Evolutionary conservation across 92 coral and sea anemone genomes (phyloP).

Genomic region (Palythoa heliodiscus): DNA sequence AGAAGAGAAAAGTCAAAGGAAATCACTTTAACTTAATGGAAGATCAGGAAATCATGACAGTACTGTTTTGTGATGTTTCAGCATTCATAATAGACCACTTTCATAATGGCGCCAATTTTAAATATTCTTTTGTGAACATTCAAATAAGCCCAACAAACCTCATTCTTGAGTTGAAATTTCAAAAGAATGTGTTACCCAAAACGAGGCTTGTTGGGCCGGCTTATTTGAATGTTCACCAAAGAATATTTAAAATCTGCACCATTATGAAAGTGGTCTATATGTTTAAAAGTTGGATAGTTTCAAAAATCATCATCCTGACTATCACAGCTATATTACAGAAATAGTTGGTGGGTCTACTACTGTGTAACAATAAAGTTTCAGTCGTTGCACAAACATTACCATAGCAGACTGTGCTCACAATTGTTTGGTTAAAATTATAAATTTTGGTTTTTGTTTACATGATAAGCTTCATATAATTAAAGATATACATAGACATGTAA

Average conservation of each 20-base stretch:
- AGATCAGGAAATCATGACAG: conserved; percentile 11
- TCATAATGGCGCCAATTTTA: background rate
- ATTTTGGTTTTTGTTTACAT: conserved; percentile 11
- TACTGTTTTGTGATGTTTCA: conserved; percentile 10
- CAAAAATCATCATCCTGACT: conserved; percentile 19
- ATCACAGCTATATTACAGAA: conserved; percentile 18
- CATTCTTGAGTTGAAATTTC: background rate
- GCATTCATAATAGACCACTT: conserved; percentile 13
- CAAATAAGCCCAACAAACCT: background rate
- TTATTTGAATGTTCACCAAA: no score
- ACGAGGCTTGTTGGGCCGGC: no score
- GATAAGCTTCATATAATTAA: conserved; percentile 11
- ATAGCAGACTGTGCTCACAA: conserved; percentile 7
- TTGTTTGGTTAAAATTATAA: conserved; percentile 11
- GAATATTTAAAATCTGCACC: background rate
- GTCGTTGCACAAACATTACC: conserved; percentile 28
- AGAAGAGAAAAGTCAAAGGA: conserved; percentile 20
- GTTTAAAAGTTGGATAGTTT: conserved; percentile 14
- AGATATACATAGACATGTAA: conserved; percentile 24
- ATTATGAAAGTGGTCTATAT: background rate
- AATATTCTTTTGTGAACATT: no score
- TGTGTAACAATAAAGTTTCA: conserved; percentile 12
- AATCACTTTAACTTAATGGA: conserved; percentile 19
- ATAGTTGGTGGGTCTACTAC: conserved; percentile 26
- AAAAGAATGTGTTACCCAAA: no score